These are phyloP conservation scores for Miichthys miiuy DNA, from an alignment of 2,797 vertebrate genomes.

Conservation along the genomic window DNA sequence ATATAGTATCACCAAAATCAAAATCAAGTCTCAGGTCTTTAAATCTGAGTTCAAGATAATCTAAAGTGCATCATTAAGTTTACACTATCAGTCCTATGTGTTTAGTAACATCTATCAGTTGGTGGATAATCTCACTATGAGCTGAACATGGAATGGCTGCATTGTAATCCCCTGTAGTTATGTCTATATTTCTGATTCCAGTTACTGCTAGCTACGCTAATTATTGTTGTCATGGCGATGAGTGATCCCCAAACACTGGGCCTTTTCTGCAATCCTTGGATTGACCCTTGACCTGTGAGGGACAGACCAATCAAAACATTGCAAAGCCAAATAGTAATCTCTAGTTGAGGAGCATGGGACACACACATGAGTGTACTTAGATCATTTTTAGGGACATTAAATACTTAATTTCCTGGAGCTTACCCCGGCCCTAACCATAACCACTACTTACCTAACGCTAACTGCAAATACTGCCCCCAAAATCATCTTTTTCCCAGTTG, in stretches of 20 bases:
- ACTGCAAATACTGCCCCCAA: too few relatives aligned
- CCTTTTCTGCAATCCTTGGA: constrained; percentile 32
- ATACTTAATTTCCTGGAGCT: too few relatives aligned
- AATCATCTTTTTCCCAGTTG: too few relatives aligned
- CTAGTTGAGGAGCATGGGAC: constrained; percentile 1
- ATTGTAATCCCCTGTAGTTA: not conserved
- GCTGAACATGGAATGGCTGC: not conserved
- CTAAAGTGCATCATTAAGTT: not conserved
- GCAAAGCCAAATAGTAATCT: constrained; percentile 26
- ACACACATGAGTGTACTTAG: not conserved
- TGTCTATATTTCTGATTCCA: not conserved
- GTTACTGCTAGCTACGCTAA: not conserved
- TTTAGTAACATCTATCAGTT: too few relatives aligned
- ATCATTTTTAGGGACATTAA: too few relatives aligned
- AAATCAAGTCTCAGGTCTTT: not conserved
- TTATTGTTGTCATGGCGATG: constrained; percentile 37
- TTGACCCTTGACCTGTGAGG: constrained; percentile 43
- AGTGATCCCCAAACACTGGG: constrained; percentile 34
- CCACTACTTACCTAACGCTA: too few relatives aligned
- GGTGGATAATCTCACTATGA: not conserved
- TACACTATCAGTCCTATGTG: too few relatives aligned
- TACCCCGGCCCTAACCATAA: too few relatives aligned
- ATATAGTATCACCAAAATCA: not conserved
- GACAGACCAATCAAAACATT: constrained; percentile 53
- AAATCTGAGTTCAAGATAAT: not conserved